phyloP scores from a whole-genome alignment of 2,113 vertebrate species.

The Zosterops hypoxanthus region DNA sequence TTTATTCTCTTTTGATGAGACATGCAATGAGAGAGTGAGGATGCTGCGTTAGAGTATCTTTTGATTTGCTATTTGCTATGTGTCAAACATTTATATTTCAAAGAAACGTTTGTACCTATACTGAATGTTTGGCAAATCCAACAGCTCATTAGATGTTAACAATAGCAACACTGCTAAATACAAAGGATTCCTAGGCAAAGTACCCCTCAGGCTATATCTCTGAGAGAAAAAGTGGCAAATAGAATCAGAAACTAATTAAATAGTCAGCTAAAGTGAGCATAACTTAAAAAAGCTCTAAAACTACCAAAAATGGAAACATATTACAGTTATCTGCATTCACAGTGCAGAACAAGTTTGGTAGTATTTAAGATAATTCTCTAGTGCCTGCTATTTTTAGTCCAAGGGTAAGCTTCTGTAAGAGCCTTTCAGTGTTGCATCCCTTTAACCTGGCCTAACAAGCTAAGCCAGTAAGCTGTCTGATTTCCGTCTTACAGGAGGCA shows the following conservation, averaged over 20 bases:
- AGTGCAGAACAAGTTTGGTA: constrained; percentile 81
- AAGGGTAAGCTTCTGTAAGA: constrained; percentile 92
- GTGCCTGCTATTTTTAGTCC: constrained; percentile 91
- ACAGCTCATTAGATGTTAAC: constrained; percentile 68
- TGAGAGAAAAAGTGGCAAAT: constrained; percentile 72
- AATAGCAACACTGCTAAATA: constrained; percentile 61
- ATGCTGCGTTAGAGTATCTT: not conserved
- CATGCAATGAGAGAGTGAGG: not conserved
- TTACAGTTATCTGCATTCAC: constrained; percentile 83
- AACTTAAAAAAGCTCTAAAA: constrained; percentile 72
- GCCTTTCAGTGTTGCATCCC: constrained; percentile 85
- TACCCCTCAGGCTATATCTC: constrained; percentile 61
- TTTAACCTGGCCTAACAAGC: constrained; percentile 92
- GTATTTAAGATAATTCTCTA: constrained; percentile 86
- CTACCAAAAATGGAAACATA: constrained; percentile 82
- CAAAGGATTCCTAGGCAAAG: constrained; percentile 62
- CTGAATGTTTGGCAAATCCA: constrained; percentile 3
- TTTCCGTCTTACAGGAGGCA: constrained; percentile 74
- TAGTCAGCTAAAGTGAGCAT: constrained; percentile 75
- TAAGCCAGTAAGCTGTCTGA: constrained; percentile 94
- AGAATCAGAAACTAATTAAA: constrained; percentile 80
- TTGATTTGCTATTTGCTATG: constrained; percentile 51
- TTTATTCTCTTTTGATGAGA: constrained; percentile 12
- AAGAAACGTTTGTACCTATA: constrained; percentile 22
- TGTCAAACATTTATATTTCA: constrained; percentile 50